A percentile compares a stretch with the other conserved stretches of the same genome.
Conservation (phyloP, 2,888 invertebrate species). For the Lissocephala sabroskyi region DNA sequence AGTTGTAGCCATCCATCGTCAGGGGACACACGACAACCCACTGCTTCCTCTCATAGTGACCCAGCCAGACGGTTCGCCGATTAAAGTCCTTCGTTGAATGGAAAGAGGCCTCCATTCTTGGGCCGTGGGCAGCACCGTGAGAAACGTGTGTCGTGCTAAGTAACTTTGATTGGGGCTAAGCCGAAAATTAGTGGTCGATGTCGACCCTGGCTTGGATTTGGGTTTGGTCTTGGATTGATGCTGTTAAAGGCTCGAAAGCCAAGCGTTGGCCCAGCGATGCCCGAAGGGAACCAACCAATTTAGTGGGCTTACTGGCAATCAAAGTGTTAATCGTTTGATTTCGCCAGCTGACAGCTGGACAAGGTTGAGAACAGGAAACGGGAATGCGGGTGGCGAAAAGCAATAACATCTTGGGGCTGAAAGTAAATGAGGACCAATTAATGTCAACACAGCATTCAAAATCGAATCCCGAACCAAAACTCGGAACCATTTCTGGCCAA, state of each 20-base stretch:
- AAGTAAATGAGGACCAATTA: slow-evolving; percentile 55
- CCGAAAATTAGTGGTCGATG: slow-evolving; percentile 57
- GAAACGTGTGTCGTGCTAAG: slow-evolving; percentile 24
- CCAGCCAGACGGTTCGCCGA: too few species aligned
- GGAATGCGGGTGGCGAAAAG: slow-evolving; percentile 8
- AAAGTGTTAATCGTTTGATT: slow-evolving; percentile 53
- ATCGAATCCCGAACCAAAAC: slow-evolving; percentile 13
- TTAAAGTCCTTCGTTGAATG: too few species aligned
- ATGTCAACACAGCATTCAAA: slow-evolving; percentile 41
- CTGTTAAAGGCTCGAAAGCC: neutral
- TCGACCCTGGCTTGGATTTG: too few species aligned
- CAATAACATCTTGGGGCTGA: too few species aligned
- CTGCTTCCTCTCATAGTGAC: too few species aligned
- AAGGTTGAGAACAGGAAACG: slow-evolving; percentile 17
- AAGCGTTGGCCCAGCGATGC: neutral
- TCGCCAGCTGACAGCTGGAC: slow-evolving; percentile 43
- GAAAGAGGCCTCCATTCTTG: too few species aligned
- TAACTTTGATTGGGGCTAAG: slow-evolving; percentile 58
- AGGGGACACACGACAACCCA: too few species aligned
- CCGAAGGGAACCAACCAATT: neutral
- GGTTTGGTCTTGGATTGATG: too few species aligned
- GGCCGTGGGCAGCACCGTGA: too few species aligned
- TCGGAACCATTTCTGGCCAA: slow-evolving; percentile 18
- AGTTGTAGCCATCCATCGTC: too few species aligned
- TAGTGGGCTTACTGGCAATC: slow-evolving; percentile 20